Evolutionary conservation across 2,113 vertebrate genomes (phyloP).

Genomic region (Sphaerodactylus townsendi): DNA sequence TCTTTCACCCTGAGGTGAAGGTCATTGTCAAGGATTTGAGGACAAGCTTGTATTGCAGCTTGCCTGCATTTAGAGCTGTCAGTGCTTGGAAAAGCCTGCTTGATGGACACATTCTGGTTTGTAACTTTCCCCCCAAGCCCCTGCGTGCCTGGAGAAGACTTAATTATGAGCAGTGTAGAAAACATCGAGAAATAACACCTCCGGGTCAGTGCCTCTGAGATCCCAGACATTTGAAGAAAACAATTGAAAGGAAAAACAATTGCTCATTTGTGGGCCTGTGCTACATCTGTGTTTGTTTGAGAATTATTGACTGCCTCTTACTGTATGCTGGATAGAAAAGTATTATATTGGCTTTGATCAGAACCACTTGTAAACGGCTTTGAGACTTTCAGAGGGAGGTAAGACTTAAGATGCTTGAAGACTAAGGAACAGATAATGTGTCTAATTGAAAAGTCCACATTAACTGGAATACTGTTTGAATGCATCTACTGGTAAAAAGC

Average conservation of each 20-base stretch:
- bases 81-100: slow-evolving; percentile 64
- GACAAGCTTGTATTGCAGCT: slow-evolving; percentile 70
- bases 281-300: slow-evolving; percentile 26
- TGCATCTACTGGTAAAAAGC: neutral
- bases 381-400: no score
- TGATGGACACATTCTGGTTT: slow-evolving; percentile 60
- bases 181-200: slow-evolving; percentile 37
- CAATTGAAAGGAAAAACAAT: slow-evolving; percentile 29
- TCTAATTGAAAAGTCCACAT: neutral
- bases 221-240: neutral
- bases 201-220: slow-evolving; percentile 35
- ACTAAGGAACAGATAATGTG: neutral
- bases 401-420: neutral
- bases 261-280: slow-evolving; percentile 10
- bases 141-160: slow-evolving; percentile 51
- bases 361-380: neutral
- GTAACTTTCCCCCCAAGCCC: slow-evolving; percentile 23
- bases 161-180: slow-evolving; percentile 51
- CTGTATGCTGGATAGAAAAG: neutral
- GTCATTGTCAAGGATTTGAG: slow-evolving; percentile 72
- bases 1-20: slow-evolving; percentile 72
- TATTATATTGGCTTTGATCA: neutral
- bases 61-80: slow-evolving; percentile 72
- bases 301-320: neutral
- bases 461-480: neutral